These are phyloP conservation scores for Hemibagrus guttatus DNA, from an alignment of 2,797 vertebrate genomes.

Conservation along the genomic window DNA sequence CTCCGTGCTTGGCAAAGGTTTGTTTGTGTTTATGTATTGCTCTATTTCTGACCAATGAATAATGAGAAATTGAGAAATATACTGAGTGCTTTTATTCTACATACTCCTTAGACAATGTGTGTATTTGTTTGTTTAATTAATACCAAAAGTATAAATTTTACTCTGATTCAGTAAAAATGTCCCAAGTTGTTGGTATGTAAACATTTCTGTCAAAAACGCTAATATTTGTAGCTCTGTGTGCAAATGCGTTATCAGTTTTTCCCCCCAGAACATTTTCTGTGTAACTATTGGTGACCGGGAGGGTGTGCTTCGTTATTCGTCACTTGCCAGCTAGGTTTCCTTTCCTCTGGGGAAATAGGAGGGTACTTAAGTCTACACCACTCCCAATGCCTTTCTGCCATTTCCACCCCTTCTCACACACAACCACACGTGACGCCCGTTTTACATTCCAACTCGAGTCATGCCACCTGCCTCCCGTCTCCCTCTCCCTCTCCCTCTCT, in stretches of 20 bases:
- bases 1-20: not conserved
- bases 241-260: not conserved
- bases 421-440: conserved; percentile 34
- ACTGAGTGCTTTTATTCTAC: not conserved
- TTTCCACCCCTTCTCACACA: conserved; percentile 34
- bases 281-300: not conserved
- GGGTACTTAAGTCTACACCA: not conserved
- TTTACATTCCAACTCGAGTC: conserved; percentile 25
- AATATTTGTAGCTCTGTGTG: not conserved
- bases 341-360: conserved; percentile 27
- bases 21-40: not conserved
- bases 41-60: not conserved
- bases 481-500: conserved; percentile 5
- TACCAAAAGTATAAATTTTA: not conserved
- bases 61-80: no score
- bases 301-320: conserved; percentile 13
- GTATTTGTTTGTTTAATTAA: not conserved
- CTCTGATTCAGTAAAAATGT: not conserved
- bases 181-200: not conserved
- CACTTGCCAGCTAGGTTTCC: conserved; percentile 13
- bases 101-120: not conserved
- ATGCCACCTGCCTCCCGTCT: conserved; percentile 40
- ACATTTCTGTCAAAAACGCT: not conserved
- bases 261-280: not conserved
- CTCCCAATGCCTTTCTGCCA: conserved; percentile 24